phyloP scores from a whole-genome alignment of 2,888 invertebrate species.

The Vanessa cardui region DNA sequence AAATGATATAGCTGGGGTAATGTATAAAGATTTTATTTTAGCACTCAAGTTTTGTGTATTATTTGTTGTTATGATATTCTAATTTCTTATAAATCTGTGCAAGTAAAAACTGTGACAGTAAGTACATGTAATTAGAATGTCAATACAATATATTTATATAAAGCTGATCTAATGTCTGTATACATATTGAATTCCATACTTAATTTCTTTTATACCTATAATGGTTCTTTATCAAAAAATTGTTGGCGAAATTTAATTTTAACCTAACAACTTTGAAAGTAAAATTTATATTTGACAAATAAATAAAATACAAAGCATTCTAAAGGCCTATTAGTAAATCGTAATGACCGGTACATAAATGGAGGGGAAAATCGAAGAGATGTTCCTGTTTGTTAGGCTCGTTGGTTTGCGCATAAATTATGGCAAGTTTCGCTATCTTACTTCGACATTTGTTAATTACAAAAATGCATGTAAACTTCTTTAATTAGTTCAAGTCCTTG shows the following conservation, averaged over 20 bases:
- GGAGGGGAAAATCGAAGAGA: constrained; percentile 13
- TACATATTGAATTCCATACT: too few species aligned
- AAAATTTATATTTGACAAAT: background rate
- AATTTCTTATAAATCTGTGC: too few species aligned
- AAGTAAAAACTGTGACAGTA: background rate
- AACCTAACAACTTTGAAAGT: too few species aligned
- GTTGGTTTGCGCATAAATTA: constrained; percentile 22
- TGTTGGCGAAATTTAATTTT: too few species aligned
- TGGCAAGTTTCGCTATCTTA: constrained; percentile 2
- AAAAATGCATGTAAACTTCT: background rate
- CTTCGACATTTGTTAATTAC: constrained; percentile 16
- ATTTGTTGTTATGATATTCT: too few species aligned
- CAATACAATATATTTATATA: too few species aligned
- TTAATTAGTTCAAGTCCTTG: too few species aligned
- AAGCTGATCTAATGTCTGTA: too few species aligned
- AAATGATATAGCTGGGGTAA: background rate
- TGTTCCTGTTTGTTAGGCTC: constrained; percentile 22
- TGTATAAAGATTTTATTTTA: background rate
- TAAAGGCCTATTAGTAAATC: constrained; percentile 5
- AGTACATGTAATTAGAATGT: too few species aligned
- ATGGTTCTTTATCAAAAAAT: too few species aligned
- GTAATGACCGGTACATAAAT: constrained; percentile 14
- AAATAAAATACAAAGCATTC: constrained; percentile 4
- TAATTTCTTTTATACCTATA: too few species aligned
- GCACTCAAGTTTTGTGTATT: too few species aligned